Evolutionary conservation across 2,113 vertebrate genomes (phyloP).

Genomic region (Tragulus kanchil): DNA sequence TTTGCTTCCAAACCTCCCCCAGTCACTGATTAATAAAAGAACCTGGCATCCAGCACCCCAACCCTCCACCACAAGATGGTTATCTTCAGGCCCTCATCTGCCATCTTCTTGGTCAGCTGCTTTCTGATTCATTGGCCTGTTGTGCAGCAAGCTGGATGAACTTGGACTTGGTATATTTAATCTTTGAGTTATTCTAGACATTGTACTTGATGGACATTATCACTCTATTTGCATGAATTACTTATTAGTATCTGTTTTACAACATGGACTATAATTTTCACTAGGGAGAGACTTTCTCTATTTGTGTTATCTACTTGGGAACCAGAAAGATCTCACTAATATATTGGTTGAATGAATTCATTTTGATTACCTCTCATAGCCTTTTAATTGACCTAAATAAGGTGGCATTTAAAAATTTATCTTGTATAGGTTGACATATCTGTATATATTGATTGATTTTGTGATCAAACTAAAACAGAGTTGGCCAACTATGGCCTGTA

Average conservation of each 20-base stretch:
- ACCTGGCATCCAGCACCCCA: too few relatives aligned
- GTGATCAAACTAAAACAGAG: neutral
- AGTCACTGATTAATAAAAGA: too few relatives aligned
- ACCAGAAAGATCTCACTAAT: neutral
- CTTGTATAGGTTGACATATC: neutral
- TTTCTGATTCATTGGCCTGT: too few relatives aligned
- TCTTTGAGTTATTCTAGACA: constrained; percentile 23
- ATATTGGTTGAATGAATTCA: constrained; percentile 11
- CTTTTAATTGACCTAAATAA: constrained; percentile 1
- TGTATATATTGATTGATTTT: neutral
- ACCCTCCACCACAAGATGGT: too few relatives aligned
- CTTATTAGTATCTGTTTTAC: neutral
- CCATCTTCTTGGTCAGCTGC: too few relatives aligned
- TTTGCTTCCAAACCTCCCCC: too few relatives aligned
- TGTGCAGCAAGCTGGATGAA: too few relatives aligned
- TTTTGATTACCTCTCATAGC: neutral
- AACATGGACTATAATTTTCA: neutral
- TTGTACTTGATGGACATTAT: neutral
- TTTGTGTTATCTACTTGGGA: neutral
- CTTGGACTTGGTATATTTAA: neutral
- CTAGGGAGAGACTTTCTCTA: neutral
- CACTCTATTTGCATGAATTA: neutral
- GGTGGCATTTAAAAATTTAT: neutral
- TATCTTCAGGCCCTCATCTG: too few relatives aligned
- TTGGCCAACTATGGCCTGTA: neutral